phyloP scores from a whole-genome alignment of 2,113 vertebrate genomes.

The Pimephales promelas region DNA sequence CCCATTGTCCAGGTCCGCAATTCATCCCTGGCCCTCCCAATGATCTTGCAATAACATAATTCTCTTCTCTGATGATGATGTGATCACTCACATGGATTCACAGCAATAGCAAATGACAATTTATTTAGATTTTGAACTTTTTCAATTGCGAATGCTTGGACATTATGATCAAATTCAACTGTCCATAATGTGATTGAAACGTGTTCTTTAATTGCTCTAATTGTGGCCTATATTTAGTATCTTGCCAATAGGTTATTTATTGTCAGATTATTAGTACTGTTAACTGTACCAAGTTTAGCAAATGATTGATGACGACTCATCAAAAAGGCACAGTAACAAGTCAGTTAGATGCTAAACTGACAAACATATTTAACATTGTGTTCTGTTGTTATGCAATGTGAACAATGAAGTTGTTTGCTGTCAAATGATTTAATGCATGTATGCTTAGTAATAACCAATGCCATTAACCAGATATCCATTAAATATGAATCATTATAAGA shows the following conservation, averaged over 20 bases:
- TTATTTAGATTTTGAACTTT: too few species aligned
- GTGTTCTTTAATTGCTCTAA: background rate
- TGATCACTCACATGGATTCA: too few species aligned
- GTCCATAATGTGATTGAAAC: background rate
- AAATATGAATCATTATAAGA: slow-evolving; percentile 5
- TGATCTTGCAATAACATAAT: too few species aligned
- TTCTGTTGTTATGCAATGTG: background rate
- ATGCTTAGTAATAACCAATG: background rate
- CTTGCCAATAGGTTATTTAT: background rate
- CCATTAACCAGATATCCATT: background rate
- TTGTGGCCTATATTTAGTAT: background rate
- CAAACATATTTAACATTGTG: background rate
- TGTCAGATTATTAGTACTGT: background rate
- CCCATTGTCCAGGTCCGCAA: too few species aligned
- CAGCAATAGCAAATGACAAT: too few species aligned
- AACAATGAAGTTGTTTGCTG: background rate
- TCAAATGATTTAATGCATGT: background rate
- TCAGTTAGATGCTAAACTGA: background rate
- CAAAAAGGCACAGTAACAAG: background rate
- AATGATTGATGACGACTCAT: background rate
- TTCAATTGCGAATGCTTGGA: background rate
- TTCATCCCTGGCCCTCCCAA: too few species aligned
- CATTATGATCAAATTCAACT: background rate
- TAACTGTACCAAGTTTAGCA: background rate
- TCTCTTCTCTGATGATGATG: too few species aligned